Percentiles rank a stretch among this genome's conserved stretches.
These are phyloP conservation scores for Siderastrea radians DNA, from an alignment of 92 coral and sea anemone species.

Conservation along the genomic window DNA sequence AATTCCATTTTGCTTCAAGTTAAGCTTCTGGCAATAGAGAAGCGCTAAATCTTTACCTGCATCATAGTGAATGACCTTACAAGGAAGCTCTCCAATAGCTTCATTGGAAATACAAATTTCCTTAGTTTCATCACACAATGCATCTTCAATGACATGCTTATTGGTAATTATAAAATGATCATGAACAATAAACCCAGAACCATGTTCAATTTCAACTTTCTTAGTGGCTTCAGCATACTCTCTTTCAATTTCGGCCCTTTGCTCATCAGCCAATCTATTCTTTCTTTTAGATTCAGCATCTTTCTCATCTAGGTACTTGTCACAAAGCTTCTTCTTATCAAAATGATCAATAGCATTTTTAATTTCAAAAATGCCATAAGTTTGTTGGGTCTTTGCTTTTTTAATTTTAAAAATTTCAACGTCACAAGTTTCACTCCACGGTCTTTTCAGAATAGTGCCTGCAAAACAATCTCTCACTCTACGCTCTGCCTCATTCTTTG, in stretches of 20 bases:
- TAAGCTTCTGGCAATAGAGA: not conserved
- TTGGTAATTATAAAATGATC: constrained; percentile 14
- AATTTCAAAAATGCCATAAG: constrained; percentile 10
- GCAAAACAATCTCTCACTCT: constrained; percentile 17
- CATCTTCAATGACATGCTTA: constrained; percentile 7
- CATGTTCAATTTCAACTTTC: constrained; percentile 22
- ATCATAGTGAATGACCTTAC: not conserved
- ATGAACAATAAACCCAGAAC: constrained; percentile 15
- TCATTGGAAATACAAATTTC: constrained; percentile 1
- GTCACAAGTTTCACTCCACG: not conserved
- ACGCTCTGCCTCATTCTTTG: not conserved
- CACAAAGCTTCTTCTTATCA: not conserved
- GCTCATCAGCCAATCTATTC: not conserved
- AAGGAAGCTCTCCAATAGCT: not conserved
- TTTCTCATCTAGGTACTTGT: not conserved
- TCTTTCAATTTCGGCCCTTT: not conserved
- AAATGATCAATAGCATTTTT: not conserved
- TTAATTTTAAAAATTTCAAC: not conserved
- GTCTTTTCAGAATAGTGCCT: not conserved
- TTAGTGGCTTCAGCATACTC: not conserved
- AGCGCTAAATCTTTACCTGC: constrained; percentile 18
- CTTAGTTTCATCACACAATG: not conserved
- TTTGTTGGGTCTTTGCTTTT: not conserved
- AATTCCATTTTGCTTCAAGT: not conserved
- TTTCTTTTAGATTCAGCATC: too few relatives aligned